Evolutionary conservation across 2,888 invertebrate genomes (phyloP).

Genomic region (Tipula vernalis): DNA sequence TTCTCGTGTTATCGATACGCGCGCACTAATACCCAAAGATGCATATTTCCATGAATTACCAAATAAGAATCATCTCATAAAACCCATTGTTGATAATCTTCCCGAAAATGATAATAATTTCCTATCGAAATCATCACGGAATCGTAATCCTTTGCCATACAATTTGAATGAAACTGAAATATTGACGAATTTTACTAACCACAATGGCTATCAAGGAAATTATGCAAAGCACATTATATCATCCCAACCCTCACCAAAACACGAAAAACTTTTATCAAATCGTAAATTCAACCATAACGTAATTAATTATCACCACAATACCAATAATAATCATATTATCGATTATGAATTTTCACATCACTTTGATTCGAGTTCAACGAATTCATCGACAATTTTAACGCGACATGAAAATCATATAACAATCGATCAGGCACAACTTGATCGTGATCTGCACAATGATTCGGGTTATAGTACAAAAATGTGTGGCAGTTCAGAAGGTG

Average conservation of each 20-base stretch:
- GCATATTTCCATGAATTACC: slow-evolving; percentile 49
- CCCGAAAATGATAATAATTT: slow-evolving; percentile 11
- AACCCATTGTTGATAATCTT: slow-evolving; percentile 16
- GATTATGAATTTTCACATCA: slow-evolving; percentile 15
- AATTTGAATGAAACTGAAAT: slow-evolving; percentile 6
- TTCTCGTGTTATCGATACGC: slow-evolving; percentile 16
- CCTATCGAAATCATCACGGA: slow-evolving; percentile 14
- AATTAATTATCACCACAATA: background rate
- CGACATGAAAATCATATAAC: slow-evolving; percentile 18
- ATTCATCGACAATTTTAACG: slow-evolving; percentile 5
- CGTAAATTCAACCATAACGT: slow-evolving; percentile 15
- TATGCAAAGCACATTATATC: background rate
- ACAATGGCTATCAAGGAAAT: background rate
- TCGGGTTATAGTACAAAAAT: slow-evolving; percentile 77
- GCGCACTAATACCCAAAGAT: slow-evolving; percentile 42
- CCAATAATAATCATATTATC: slow-evolving; percentile 16
- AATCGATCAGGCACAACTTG: slow-evolving; percentile 32
- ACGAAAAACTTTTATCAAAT: slow-evolving; percentile 18
- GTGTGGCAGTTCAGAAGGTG: slow-evolving; percentile 64
- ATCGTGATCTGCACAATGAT: slow-evolving; percentile 63
- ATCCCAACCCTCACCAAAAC: background rate
- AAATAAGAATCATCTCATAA: slow-evolving; percentile 28
- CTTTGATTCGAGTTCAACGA: slow-evolving; percentile 7
- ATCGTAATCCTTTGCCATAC: slow-evolving; percentile 18
- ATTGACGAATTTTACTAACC: background rate